Conservation (phyloP, 2,888 invertebrate genomes). For the Meghimatium bilineatum region DNA sequence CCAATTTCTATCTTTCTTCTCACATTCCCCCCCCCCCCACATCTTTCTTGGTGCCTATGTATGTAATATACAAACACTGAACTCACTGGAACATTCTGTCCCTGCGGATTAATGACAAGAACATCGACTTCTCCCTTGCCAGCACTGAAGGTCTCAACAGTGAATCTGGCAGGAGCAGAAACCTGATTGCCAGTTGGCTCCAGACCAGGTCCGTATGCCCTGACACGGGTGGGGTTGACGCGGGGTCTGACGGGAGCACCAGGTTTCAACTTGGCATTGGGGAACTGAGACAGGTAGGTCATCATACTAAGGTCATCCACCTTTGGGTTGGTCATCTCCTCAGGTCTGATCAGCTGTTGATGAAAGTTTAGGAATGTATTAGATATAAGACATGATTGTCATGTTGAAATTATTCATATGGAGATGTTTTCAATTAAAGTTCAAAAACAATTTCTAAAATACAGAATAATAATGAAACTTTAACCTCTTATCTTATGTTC, state of each 20-base stretch:
- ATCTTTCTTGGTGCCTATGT: no score
- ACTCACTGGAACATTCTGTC: constrained; percentile 78
- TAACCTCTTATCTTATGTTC: no score
- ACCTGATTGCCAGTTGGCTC: constrained; percentile 82
- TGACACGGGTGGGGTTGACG: constrained; percentile 83
- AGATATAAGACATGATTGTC: not conserved
- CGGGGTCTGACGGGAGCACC: constrained; percentile 88
- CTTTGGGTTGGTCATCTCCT: constrained; percentile 93
- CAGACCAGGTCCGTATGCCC: constrained; percentile 88
- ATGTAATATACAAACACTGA: not conserved
- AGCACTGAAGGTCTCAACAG: constrained; percentile 91
- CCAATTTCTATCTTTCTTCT: no score
- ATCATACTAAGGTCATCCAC: constrained; percentile 95
- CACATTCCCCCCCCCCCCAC: no score
- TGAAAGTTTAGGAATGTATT: not conserved
- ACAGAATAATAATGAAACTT: no score
- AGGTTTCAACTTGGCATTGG: constrained; percentile 88
- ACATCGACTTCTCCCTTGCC: constrained; percentile 88
- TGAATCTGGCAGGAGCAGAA: constrained; percentile 89
- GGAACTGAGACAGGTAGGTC: constrained; percentile 95
- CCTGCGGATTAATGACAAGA: constrained; percentile 82
- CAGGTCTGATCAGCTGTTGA: constrained; percentile 87
- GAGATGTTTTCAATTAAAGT: no score
- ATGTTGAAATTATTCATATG: no score
- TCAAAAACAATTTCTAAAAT: no score